Conservation (phyloP, 2,113 vertebrate species). For the Tachysurus fulvidraco region DNA sequence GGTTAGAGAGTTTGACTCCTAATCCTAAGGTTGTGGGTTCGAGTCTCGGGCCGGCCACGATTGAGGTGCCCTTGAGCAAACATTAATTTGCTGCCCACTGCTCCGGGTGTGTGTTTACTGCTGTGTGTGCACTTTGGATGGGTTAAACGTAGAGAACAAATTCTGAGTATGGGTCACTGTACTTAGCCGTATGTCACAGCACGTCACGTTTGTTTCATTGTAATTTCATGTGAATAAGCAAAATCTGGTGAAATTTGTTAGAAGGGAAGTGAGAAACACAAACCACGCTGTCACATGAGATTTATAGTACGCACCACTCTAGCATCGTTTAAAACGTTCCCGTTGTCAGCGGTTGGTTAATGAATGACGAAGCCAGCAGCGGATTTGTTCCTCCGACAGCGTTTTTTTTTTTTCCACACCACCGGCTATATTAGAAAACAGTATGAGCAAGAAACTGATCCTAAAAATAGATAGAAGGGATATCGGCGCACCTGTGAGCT, state of each 20-base stretch:
- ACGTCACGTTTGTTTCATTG: not conserved
- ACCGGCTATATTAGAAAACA: not conserved
- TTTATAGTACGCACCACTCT: not conserved
- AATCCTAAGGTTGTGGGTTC: too few species aligned
- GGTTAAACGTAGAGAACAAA: too few species aligned
- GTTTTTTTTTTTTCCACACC: too few species aligned
- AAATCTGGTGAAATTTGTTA: not conserved
- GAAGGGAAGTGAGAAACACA: not conserved
- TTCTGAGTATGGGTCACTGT: too few species aligned
- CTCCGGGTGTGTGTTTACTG: too few species aligned
- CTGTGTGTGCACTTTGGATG: too few species aligned
- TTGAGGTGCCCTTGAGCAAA: too few species aligned
- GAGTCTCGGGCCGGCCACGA: too few species aligned
- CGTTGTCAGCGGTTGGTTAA: constrained; percentile 25
- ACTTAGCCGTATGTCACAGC: too few species aligned
- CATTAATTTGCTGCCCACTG: too few species aligned
- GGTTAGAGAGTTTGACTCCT: too few species aligned
- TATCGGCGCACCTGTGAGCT: not conserved
- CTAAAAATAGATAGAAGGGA: not conserved
- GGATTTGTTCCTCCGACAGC: not conserved
- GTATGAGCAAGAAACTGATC: not conserved
- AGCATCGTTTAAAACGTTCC: not conserved
- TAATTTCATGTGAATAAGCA: not conserved
- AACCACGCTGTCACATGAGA: constrained; percentile 24
- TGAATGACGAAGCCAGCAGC: not conserved